Evolutionary conservation across 2,888 invertebrate species (phyloP).

Genomic region (Drosophila nr. fundita): DNA sequence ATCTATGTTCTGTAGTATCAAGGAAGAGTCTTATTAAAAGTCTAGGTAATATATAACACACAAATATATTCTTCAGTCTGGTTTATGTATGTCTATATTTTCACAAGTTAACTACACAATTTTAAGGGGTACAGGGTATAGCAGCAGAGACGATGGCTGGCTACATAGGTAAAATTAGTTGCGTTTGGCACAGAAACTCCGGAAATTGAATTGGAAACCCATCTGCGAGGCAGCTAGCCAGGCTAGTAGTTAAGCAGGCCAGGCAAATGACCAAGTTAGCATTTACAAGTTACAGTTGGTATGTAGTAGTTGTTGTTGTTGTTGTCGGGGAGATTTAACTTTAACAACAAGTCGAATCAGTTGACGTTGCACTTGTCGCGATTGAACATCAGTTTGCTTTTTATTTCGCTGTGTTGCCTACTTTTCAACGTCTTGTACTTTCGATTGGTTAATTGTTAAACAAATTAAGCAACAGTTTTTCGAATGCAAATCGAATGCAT

Average conservation of each 20-base stretch:
- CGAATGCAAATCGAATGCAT: slow-evolving; percentile 66
- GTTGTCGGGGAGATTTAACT: slow-evolving; percentile 25
- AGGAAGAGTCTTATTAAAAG: not conserved
- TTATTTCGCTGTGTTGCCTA: slow-evolving; percentile 54
- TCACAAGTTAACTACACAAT: not conserved
- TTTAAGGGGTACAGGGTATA: not conserved
- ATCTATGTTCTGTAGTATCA: not conserved
- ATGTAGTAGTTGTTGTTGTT: slow-evolving; percentile 17
- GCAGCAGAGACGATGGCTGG: slow-evolving; percentile 7
- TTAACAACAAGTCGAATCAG: slow-evolving; percentile 44
- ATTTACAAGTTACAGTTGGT: slow-evolving; percentile 49
- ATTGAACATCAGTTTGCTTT: slow-evolving; percentile 51
- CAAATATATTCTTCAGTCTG: not conserved
- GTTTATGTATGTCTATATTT: not conserved
- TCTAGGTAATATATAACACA: too few species aligned
- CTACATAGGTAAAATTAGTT: slow-evolving; percentile 59
- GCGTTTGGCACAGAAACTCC: slow-evolving; percentile 42
- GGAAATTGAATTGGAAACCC: slow-evolving; percentile 50
- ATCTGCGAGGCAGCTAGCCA: slow-evolving; percentile 64
- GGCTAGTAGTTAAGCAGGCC: slow-evolving; percentile 32
- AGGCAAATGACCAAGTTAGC: slow-evolving; percentile 23
- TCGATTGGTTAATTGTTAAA: slow-evolving; percentile 80
- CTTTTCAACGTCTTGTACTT: slow-evolving; percentile 72
- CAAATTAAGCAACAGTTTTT: slow-evolving; percentile 64
- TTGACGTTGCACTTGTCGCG: slow-evolving; percentile 69